A percentile compares a stretch with the other conserved stretches of the same genome.
These are phyloP conservation scores for Orthonevra nobilis DNA, from an alignment of 2,888 invertebrate species.

Conservation along the genomic window DNA sequence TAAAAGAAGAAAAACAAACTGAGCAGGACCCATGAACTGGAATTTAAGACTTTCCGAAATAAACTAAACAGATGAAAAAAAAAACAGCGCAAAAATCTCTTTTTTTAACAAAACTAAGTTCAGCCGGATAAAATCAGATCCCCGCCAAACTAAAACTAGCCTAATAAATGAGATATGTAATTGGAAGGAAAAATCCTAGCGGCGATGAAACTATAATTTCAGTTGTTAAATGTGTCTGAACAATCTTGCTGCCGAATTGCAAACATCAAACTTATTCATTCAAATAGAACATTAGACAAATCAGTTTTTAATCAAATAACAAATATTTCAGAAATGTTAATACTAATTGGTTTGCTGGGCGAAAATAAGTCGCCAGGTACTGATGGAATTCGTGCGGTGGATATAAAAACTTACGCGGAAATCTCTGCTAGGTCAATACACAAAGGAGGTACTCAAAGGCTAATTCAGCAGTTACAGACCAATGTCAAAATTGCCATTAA, in stretches of 20 bases:
- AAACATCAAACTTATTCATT: too few relatives aligned
- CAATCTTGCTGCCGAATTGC: too few relatives aligned
- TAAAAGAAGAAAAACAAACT: background rate
- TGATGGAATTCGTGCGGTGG: conserved; percentile 1
- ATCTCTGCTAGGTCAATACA: background rate
- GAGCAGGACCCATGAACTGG: background rate
- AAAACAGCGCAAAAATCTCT: background rate
- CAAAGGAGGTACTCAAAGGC: background rate
- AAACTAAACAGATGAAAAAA: background rate
- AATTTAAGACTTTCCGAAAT: background rate
- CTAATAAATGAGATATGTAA: background rate
- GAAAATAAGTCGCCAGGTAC: background rate
- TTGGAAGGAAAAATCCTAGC: background rate
- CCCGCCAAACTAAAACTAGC: background rate
- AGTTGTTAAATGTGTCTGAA: too few relatives aligned
- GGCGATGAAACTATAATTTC: background rate
- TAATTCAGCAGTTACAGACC: background rate
- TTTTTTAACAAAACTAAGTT: background rate
- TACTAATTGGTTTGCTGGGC: background rate
- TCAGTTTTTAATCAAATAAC: background rate
- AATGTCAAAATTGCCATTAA: background rate
- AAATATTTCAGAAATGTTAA: background rate
- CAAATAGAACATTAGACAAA: background rate
- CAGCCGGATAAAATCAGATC: background rate
- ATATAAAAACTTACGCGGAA: background rate